Percentiles rank a stretch among this genome's conserved stretches.
These are phyloP conservation scores for Trachythela sp. DNA, from an alignment of 64 coral and sea anemone genomes.

Conservation along the genomic window DNA sequence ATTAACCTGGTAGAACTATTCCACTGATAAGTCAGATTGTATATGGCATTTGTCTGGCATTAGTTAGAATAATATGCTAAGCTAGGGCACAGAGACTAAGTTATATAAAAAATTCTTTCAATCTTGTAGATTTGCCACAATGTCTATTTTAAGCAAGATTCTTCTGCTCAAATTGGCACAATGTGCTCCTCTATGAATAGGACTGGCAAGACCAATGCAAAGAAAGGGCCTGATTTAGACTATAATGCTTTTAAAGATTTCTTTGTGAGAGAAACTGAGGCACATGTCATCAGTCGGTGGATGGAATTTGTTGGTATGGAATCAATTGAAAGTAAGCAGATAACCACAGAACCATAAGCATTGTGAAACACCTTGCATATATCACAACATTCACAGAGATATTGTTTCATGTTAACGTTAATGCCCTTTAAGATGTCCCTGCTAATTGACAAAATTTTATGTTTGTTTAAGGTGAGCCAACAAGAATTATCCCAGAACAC, in stretches of 20 bases:
- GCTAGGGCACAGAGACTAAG: too few species aligned
- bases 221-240: conserved; percentile 48
- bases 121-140: conserved; percentile 42
- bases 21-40: too few species aligned
- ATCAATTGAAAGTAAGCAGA: conserved; percentile 22
- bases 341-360: too few species aligned
- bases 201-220: conserved; percentile 50
- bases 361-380: too few species aligned
- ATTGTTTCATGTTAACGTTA: too few species aligned
- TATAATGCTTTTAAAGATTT: conserved; percentile 68
- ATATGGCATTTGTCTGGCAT: too few species aligned
- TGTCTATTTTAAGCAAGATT: conserved; percentile 36
- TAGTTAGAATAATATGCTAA: too few species aligned
- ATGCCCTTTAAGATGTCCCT: too few species aligned
- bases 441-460: neutral
- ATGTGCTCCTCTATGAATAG: conserved; percentile 48
- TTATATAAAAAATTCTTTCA: neutral
- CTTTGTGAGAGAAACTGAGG: conserved; percentile 52
- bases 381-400: too few species aligned
- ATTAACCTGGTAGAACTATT: too few species aligned
- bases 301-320: conserved; percentile 63
- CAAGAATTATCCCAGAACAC: conserved; percentile 29
- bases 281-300: conserved; percentile 36
- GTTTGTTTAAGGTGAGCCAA: conserved; percentile 11
- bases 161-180: conserved; percentile 45